phyloP scores from a whole-genome alignment of 2,888 invertebrate genomes.

The Pammene fasciana region DNA sequence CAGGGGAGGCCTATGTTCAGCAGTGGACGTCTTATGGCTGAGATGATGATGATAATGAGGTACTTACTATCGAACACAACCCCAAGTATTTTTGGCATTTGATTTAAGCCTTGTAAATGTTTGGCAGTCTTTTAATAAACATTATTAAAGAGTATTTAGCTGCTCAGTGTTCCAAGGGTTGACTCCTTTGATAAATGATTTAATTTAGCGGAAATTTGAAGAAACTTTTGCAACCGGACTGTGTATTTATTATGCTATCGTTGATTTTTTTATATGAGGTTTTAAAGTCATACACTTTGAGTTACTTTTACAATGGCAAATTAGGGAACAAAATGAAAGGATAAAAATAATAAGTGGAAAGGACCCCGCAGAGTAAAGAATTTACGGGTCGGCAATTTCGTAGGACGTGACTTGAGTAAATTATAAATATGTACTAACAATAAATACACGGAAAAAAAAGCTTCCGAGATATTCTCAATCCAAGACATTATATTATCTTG shows the following conservation, averaged over 20 bases:
- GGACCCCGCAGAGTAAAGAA: neutral
- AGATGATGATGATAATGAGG: no score
- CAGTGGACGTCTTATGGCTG: no score
- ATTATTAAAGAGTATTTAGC: neutral
- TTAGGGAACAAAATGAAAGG: neutral
- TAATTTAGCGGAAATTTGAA: constrained; percentile 10
- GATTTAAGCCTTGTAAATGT: neutral
- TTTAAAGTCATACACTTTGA: neutral
- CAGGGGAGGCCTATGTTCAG: no score
- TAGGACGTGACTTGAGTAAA: constrained; percentile 18
- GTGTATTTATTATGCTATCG: neutral
- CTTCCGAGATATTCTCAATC: no score
- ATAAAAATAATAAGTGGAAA: constrained; percentile 2
- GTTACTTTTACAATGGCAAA: neutral
- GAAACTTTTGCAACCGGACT: neutral
- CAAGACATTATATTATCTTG: no score
- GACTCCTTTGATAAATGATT: constrained; percentile 14
- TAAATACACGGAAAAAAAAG: no score
- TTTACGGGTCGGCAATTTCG: constrained; percentile 17
- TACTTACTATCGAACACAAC: no score
- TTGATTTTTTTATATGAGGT: neutral
- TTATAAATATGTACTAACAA: no score
- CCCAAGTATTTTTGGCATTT: neutral
- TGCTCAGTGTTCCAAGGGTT: neutral
- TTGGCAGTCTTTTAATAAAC: neutral